Percentiles rank a stretch among this genome's conserved stretches.
These are phyloP conservation scores for Tautogolabrus adspersus DNA, from an alignment of 2,113 vertebrate genomes.

Conservation along the genomic window DNA sequence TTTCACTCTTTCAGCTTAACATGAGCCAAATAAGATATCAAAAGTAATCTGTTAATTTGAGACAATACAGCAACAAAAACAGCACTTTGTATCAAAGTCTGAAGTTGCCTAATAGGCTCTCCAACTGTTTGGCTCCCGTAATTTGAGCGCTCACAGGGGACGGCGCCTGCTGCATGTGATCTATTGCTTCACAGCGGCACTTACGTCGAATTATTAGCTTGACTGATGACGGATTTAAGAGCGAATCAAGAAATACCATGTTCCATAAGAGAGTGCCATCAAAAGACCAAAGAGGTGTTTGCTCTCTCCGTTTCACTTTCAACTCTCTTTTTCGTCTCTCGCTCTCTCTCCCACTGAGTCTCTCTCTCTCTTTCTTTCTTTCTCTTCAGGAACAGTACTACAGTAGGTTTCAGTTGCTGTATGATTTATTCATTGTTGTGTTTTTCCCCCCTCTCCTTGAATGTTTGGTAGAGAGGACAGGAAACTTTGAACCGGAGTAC, in stretches of 20 bases:
- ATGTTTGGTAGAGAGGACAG: conserved; percentile 80
- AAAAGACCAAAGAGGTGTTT: conserved; percentile 75
- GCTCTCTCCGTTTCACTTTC: conserved; percentile 69
- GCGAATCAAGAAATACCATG: conserved; percentile 72
- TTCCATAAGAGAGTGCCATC: conserved; percentile 72
- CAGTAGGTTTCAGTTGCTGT: conserved; percentile 65
- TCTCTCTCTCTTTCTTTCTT: conserved; percentile 18
- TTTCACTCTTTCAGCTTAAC: conserved; percentile 19
- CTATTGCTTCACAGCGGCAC: conserved; percentile 63
- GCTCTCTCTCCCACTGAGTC: conserved; percentile 7
- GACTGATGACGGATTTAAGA: conserved; percentile 75
- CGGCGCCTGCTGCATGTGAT: conserved; percentile 58
- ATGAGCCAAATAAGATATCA: conserved; percentile 20
- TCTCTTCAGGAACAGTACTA: conserved; percentile 60
- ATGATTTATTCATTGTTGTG: conserved; percentile 85
- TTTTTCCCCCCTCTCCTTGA: conserved; percentile 75
- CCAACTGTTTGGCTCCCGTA: conserved; percentile 62
- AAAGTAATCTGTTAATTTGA: conserved; percentile 57
- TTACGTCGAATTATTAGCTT: conserved; percentile 64
- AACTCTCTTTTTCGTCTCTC: conserved; percentile 32
- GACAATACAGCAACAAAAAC: conserved; percentile 40
- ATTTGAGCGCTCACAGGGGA: conserved; percentile 65
- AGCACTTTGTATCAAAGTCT: conserved; percentile 63
- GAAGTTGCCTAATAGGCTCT: conserved; percentile 57
- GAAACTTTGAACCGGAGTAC: conserved; percentile 85